phyloP scores from a whole-genome alignment of 2,113 vertebrate species.

The Syngnathoides biaculeatus region DNA sequence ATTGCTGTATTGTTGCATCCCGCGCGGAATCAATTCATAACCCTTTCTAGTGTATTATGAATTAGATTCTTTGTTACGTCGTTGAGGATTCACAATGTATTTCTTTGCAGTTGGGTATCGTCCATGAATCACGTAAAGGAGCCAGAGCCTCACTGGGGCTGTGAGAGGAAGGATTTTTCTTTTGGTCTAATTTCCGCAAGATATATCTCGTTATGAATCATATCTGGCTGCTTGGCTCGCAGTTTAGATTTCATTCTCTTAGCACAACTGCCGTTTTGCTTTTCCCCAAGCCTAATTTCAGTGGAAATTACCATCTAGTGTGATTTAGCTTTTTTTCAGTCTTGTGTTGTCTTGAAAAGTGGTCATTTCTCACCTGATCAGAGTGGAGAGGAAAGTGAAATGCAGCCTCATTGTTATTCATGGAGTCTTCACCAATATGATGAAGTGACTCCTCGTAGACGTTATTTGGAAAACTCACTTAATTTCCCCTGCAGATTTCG shows the following conservation, averaged over 20 bases:
- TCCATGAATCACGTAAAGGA: slow-evolving; percentile 47
- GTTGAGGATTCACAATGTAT: slow-evolving; percentile 38
- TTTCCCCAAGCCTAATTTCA: slow-evolving; percentile 14
- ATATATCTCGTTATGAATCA: slow-evolving; percentile 48
- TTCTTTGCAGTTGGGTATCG: slow-evolving; percentile 38
- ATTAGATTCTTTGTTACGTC: slow-evolving; percentile 36
- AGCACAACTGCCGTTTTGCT: slow-evolving; percentile 26
- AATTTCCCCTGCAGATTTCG: neutral
- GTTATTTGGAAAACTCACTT: slow-evolving; percentile 56
- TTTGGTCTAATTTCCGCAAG: slow-evolving; percentile 42
- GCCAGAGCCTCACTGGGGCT: slow-evolving; percentile 8
- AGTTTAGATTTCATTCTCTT: slow-evolving; percentile 22
- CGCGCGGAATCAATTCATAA: slow-evolving; percentile 33
- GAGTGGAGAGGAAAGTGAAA: slow-evolving; percentile 34
- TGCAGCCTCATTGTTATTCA: slow-evolving; percentile 56
- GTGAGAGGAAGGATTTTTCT: slow-evolving; percentile 37
- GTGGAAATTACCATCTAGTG: slow-evolving; percentile 25
- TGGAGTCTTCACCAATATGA: slow-evolving; percentile 39
- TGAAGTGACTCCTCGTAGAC: slow-evolving; percentile 50
- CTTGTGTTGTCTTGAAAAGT: slow-evolving; percentile 1
- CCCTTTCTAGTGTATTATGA: slow-evolving; percentile 43
- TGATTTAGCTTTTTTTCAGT: slow-evolving; percentile 37
- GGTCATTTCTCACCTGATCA: slow-evolving; percentile 29
- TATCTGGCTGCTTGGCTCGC: slow-evolving; percentile 20
- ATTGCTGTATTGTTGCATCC: slow-evolving; percentile 40